Percentiles rank a stretch among this genome's conserved stretches.
These are phyloP conservation scores for Anoplius nigerrimus DNA, from an alignment of 2,888 invertebrate genomes.

Conservation along the genomic window DNA sequence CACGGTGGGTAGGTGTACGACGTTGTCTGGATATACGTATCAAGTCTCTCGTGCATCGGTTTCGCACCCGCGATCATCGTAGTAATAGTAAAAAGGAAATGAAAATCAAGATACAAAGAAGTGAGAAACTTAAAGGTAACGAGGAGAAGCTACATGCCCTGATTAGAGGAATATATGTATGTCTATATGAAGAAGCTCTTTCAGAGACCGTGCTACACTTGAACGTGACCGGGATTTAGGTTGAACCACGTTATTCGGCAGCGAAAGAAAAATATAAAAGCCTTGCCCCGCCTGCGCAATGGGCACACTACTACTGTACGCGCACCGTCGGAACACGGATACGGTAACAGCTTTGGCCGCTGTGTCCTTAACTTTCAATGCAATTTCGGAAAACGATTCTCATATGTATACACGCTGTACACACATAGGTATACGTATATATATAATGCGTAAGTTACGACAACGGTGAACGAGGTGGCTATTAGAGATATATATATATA, in stretches of 20 bases:
- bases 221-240: constrained; percentile 66
- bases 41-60: constrained; percentile 27
- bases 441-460: too few species aligned
- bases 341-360: too few species aligned
- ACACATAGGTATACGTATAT: too few species aligned
- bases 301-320: constrained; percentile 55
- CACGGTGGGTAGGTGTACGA: not conserved
- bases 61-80: constrained; percentile 47
- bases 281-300: constrained; percentile 70
- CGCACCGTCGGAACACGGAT: not conserved
- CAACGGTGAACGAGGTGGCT: too few species aligned
- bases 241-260: constrained; percentile 73
- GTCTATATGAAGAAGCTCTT: constrained; percentile 48
- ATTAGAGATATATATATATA: too few species aligned
- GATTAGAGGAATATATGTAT: constrained; percentile 29
- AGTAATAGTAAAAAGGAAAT: constrained; percentile 18
- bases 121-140: constrained; percentile 42
- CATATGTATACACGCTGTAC: too few species aligned
- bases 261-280: constrained; percentile 59
- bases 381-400: too few species aligned
- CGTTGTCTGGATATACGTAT: constrained; percentile 10
- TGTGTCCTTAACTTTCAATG: too few species aligned
- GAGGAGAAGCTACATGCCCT: constrained; percentile 59
- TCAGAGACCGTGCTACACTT: constrained; percentile 74
- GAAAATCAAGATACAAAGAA: constrained; percentile 33